These are phyloP conservation scores for Anaspis maculata DNA, from an alignment of 2,888 invertebrate species.

Conservation along the genomic window DNA sequence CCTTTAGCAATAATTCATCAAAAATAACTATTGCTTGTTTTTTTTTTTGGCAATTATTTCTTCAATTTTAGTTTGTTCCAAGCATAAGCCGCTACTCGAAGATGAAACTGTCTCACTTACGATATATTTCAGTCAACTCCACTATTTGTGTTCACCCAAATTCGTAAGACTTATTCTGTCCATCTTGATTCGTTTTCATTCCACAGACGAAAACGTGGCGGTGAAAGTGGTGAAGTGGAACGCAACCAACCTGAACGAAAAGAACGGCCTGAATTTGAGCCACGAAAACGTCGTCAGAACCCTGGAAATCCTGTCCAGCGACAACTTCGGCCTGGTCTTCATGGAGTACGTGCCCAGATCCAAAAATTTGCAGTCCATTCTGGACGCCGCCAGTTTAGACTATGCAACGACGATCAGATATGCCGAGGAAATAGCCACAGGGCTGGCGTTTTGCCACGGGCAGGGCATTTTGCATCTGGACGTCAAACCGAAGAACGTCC, in stretches of 20 bases:
- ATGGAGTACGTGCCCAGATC: constrained; percentile 33
- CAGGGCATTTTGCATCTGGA: constrained; percentile 35
- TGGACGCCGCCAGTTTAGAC: constrained; percentile 20
- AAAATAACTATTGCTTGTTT: no score
- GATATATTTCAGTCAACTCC: no score
- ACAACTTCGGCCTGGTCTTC: constrained; percentile 28
- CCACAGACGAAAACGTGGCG: no score
- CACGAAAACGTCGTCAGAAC: constrained; percentile 32
- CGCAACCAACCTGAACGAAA: constrained; percentile 22
- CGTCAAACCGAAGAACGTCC: constrained; percentile 37
- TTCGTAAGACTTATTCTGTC: no score
- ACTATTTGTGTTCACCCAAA: no score
- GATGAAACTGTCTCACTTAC: no score
- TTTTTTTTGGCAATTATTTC: no score
- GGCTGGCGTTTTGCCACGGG: constrained; percentile 31
- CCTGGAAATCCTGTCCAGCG: constrained; percentile 26
- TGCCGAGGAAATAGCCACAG: constrained; percentile 27
- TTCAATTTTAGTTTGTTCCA: no score
- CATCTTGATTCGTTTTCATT: no score
- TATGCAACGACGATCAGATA: constrained; percentile 1
- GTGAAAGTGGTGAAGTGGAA: constrained; percentile 33
- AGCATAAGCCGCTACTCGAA: no score
- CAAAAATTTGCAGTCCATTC: constrained; percentile 26
- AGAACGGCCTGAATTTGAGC: constrained; percentile 26
- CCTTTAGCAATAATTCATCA: no score